Percentiles rank a stretch among this genome's conserved stretches.
Conservation (phyloP, 2,113 vertebrate genomes). For the Psettodes erumei region DNA sequence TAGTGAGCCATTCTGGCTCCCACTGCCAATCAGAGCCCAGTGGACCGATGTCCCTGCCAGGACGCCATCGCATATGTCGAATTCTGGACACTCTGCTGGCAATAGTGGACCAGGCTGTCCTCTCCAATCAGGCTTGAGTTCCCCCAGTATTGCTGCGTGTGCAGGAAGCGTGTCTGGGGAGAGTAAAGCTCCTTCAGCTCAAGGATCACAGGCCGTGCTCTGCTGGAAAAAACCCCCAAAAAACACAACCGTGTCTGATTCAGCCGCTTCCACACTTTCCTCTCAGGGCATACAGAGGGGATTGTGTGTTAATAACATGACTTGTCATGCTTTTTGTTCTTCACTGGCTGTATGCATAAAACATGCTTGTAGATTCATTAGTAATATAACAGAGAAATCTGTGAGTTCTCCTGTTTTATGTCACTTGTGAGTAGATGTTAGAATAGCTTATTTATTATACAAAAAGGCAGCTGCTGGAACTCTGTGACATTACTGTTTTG, state of each 20-base stretch:
- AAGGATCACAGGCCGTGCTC: conserved; percentile 46
- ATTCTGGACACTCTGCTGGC: conserved; percentile 63
- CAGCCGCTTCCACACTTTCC: conserved; percentile 54
- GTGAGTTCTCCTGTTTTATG: neutral
- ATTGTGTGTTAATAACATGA: neutral
- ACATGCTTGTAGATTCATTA: neutral
- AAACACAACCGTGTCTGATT: conserved; percentile 51
- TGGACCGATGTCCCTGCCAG: conserved; percentile 61
- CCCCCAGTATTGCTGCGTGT: conserved; percentile 61
- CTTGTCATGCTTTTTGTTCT: conserved; percentile 16
- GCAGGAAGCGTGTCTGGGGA: conserved; percentile 63
- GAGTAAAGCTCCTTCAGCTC: conserved; percentile 59
- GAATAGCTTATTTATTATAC: too few relatives aligned
- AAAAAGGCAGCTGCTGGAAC: neutral
- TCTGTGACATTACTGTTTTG: neutral
- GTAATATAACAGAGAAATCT: neutral
- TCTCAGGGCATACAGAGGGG: conserved; percentile 4
- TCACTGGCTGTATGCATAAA: neutral
- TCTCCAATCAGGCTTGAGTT: conserved; percentile 72
- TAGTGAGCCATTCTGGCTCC: conserved; percentile 45
- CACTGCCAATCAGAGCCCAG: conserved; percentile 69
- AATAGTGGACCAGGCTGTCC: conserved; percentile 57
- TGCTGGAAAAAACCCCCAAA: conserved; percentile 15
- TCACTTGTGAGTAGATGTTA: neutral
- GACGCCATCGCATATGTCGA: conserved; percentile 26